Evolutionary conservation across 2,113 vertebrate species (phyloP), one percentile per base, ranked within the genome.

Genomic region (Leptosomus discolor): DNA sequence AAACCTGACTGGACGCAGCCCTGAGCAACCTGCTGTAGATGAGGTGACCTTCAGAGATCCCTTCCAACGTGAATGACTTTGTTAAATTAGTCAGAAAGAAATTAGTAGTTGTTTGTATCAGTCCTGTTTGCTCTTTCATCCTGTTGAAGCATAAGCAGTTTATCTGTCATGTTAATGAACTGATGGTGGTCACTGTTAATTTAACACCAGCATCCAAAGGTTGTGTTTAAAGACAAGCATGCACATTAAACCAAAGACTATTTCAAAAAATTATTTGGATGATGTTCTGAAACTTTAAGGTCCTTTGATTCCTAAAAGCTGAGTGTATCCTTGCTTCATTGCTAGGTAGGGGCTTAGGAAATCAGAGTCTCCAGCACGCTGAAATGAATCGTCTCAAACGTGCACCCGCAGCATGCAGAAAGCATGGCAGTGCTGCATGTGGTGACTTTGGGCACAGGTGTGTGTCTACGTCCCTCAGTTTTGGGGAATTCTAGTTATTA

Each of bases 321-420:
- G 54, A 65, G 7, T 16, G 18, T 22, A 2, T 43, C 20, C 27
- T 76, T 73, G 15, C 29, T 65, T 68, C 17, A 5, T 12, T 71
- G 48, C 24, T 50, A 48, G 45, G 36, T 54, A 26, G 53, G 67
- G n/a, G 13, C 41, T 71, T 61, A 36, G 43, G 73, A 54, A 80
- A 68, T 68, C 12, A 48, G 22, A 34, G 14, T 78, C n/a, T 78
- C 23, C 3, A 8, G 32, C 34, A 57, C 0, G 2, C 34, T 32
- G 37, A 61, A 21, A 16, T 45, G 32, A 71, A 63, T 34, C 16
- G 32, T 41, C 39, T 43, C 30, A n/a, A 12, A 9, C 0, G 12
- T 2, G 15, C 22, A 26, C 1, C 10, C 0, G 1, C 37, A 1
- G 3, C 0, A 0, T 30, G 34, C 39, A 23, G 24, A 56, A 46